phyloP scores from a whole-genome alignment of 2,113 vertebrate genomes.

The Pangasianodon gigas region DNA sequence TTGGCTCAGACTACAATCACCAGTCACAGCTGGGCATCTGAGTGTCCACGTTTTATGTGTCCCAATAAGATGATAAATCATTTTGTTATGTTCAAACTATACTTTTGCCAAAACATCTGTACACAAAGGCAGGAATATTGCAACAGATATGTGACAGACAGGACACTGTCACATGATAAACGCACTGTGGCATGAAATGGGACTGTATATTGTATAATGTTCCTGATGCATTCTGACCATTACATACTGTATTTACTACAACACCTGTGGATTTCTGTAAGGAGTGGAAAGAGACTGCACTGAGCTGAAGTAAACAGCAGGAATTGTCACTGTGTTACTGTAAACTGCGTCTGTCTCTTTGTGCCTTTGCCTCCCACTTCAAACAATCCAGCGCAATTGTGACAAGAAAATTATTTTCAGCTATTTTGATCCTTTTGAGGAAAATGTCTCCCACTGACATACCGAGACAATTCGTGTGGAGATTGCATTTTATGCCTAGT shows the following conservation, averaged over 20 bases:
- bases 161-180: neutral
- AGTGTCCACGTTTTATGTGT: neutral
- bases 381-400: constrained; percentile 10
- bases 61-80: neutral
- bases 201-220: neutral
- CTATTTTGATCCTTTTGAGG: constrained; percentile 32
- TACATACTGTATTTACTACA: constrained; percentile 7
- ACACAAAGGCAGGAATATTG: neutral
- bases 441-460: constrained; percentile 14
- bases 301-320: constrained; percentile 8
- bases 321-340: constrained; percentile 15
- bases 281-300: neutral
- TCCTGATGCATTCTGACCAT: neutral
- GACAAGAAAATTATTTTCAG: constrained; percentile 43
- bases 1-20: too few species aligned
- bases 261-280: neutral
- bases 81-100: neutral
- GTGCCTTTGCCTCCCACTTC: constrained; percentile 16
- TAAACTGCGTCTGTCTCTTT: neutral
- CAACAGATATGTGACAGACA: neutral
- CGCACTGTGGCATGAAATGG: neutral
- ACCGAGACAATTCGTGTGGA: constrained; percentile 30
- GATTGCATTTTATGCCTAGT: constrained; percentile 17
- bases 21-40: neutral
- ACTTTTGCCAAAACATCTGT: neutral